Percentiles rank a stretch among this genome's conserved stretches.
phyloP scores from a whole-genome alignment of 2,888 invertebrate genomes.

The Lasioglossum pauxillum region DNA sequence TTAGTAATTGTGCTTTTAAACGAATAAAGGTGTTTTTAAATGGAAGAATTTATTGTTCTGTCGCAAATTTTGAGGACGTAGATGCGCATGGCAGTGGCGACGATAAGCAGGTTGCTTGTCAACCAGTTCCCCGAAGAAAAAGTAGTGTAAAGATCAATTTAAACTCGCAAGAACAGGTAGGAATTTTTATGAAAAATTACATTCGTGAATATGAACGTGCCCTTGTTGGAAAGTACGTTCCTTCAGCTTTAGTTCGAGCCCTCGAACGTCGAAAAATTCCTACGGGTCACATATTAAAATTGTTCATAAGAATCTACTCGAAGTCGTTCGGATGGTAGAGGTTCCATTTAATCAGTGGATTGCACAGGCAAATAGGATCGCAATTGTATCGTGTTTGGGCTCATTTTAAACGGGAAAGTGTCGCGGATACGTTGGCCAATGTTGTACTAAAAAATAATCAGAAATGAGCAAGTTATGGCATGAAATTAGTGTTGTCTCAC shows the following conservation, averaged over 20 bases:
- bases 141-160: not conserved
- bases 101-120: not conserved
- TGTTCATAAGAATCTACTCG: not conserved
- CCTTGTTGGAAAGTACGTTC: not conserved
- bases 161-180: not conserved
- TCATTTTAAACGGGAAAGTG: not conserved
- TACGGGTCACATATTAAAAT: not conserved
- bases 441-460: too few relatives aligned
- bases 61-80: too few relatives aligned
- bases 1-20: too few relatives aligned
- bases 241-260: not conserved
- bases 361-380: rapidly evolving
- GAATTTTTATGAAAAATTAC: not conserved
- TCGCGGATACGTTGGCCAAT: too few relatives aligned
- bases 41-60: not conserved
- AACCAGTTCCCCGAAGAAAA: not conserved
- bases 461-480: too few relatives aligned
- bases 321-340: not conserved
- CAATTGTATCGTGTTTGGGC: not conserved
- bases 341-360: not conserved
- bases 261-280: not conserved
- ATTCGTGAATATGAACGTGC: not conserved
- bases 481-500: too few relatives aligned
- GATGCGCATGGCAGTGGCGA: not conserved
- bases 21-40: too few relatives aligned